phyloP scores from a whole-genome alignment of 2,888 invertebrate genomes.

The Erynnis tages region DNA sequence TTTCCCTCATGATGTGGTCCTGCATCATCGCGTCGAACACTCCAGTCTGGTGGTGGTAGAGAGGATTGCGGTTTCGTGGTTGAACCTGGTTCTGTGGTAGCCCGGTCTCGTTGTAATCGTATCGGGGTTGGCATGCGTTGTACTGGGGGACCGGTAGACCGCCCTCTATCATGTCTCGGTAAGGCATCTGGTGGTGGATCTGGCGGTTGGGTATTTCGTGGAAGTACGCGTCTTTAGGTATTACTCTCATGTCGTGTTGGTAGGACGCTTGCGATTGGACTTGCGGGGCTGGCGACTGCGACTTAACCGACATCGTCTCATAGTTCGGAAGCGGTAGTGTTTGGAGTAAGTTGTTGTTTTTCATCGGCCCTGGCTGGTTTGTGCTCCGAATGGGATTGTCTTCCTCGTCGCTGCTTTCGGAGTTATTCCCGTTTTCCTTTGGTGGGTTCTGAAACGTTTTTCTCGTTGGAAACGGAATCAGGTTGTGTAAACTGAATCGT shows the following conservation, averaged over 20 bases:
- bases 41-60: conserved; percentile 69
- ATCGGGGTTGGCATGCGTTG: conserved; percentile 46
- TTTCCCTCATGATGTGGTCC: conserved; percentile 74
- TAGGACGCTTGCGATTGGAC: conserved; percentile 44
- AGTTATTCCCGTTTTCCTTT: conserved; percentile 75
- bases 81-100: conserved; percentile 56
- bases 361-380: conserved; percentile 79
- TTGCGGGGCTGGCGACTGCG: conserved; percentile 65
- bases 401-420: conserved; percentile 83
- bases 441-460: conserved; percentile 72
- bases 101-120: conserved; percentile 60
- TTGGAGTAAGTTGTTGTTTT: conserved; percentile 75
- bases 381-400: conserved; percentile 70
- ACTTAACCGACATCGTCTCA: conserved; percentile 75
- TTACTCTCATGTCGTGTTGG: conserved; percentile 56
- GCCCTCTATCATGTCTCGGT: conserved; percentile 53
- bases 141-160: conserved; percentile 55
- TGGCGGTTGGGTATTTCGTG: conserved; percentile 81
- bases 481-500: conserved; percentile 75
- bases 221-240: conserved; percentile 83
- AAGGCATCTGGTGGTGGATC: conserved; percentile 58
- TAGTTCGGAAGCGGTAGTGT: conserved; percentile 80
- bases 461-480: conserved; percentile 77
- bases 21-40: conserved; percentile 79
- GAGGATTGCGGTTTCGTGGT: conserved; percentile 65